These are phyloP conservation scores for Merluccius polli DNA, from an alignment of 2,797 vertebrate species.

Conservation along the genomic window DNA sequence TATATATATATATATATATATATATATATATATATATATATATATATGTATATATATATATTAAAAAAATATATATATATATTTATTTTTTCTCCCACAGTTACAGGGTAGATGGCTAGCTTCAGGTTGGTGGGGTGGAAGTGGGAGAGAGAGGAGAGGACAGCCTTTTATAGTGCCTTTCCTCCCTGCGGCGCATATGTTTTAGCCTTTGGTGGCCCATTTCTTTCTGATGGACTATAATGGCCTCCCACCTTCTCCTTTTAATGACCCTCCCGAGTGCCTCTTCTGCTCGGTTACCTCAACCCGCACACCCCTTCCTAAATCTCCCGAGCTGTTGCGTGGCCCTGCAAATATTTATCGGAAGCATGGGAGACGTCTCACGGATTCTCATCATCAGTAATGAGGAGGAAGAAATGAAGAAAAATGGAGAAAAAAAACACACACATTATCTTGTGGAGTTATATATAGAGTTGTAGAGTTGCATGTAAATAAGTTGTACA, in stretches of 20 bases:
- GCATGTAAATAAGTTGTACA: conserved; percentile 28
- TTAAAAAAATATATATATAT: not conserved
- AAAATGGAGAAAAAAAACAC: not conserved
- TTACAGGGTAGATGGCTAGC: not conserved
- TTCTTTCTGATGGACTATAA: conserved; percentile 25
- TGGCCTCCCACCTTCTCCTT: conserved; percentile 20
- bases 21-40: not conserved
- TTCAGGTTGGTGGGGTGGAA: not conserved
- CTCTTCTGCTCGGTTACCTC: conserved; percentile 19
- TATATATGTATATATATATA: not conserved
- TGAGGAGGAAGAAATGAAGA: conserved; percentile 16
- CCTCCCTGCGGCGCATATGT: conserved; percentile 15
- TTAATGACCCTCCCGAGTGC: conserved; percentile 23
- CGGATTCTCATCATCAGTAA: not conserved
- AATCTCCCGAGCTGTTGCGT: conserved; percentile 17
- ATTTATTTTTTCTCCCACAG: conserved; percentile 5
- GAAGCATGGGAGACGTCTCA: not conserved
- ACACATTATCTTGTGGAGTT: conserved; percentile 5
- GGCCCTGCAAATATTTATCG: conserved; percentile 43
- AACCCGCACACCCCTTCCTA: conserved; percentile 25
- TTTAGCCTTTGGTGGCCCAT: conserved; percentile 22
- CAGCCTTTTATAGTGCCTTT: conserved; percentile 16
- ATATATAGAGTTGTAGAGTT: conserved; percentile 34
- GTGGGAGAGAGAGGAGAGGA: conserved; percentile 15
- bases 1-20: not conserved